A percentile compares a stretch with the other conserved stretches of the same genome.
Conservation (phyloP, 2,888 invertebrate species). For the Creontiades dilutus region DNA sequence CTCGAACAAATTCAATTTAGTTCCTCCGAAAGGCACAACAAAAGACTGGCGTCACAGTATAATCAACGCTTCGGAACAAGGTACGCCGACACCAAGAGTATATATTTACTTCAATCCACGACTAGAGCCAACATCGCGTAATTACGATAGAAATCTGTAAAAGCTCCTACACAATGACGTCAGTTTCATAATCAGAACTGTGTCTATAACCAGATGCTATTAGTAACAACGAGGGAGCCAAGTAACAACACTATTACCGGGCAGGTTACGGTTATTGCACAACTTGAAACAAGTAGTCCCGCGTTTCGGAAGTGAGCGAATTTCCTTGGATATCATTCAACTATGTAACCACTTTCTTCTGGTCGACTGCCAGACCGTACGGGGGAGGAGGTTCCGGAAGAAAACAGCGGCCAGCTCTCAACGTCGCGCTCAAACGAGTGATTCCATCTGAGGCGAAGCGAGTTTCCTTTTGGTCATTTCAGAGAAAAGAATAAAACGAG, state of each 20-base stretch:
- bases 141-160: no score
- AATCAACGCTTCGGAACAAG: no score
- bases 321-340: constrained; percentile 62
- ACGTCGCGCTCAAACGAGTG: constrained; percentile 35
- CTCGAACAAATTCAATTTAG: no score
- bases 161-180: no score
- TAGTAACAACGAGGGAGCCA: not conserved
- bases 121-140: no score
- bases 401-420: constrained; percentile 30
- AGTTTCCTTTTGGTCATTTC: constrained; percentile 21
- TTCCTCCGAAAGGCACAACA: no score
- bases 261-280: constrained; percentile 52
- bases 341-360: constrained; percentile 64
- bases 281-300: constrained; percentile 53
- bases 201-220: not conserved
- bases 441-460: not conserved
- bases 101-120: no score
- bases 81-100: no score
- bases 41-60: no score
- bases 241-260: not conserved
- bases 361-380: constrained; percentile 44
- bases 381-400: constrained; percentile 7
- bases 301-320: constrained; percentile 34
- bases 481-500: not conserved
- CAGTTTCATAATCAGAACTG: no score